These are phyloP conservation scores for Hydractinia symbiolongicarpus DNA, from an alignment of 30 jellyfish, hydroid and myxozoan species.

Conservation along the genomic window DNA sequence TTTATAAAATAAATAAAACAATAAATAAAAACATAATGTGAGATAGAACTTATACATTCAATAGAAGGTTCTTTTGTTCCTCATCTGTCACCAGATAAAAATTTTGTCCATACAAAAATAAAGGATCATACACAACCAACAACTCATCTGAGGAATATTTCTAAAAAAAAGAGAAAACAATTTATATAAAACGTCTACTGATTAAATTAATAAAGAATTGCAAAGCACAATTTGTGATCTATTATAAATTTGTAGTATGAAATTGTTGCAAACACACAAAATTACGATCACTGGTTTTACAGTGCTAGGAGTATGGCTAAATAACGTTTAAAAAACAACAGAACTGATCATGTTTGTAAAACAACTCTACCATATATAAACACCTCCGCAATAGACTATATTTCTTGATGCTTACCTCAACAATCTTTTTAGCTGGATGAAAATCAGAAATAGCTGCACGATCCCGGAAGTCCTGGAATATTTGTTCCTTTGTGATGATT, in stretches of 20 bases:
- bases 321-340: no score
- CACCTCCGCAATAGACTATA: background rate
- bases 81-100: constrained; percentile 71
- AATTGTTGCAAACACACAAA: no score
- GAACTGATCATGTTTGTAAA: no score
- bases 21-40: no score
- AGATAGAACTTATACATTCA: constrained; percentile 38
- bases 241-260: no score
- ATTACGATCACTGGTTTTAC: no score
- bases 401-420: constrained; percentile 50
- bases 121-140: constrained; percentile 74
- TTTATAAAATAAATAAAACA: no score
- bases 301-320: no score
- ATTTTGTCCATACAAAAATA: constrained; percentile 78
- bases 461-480: constrained; percentile 67
- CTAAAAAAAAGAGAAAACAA: constrained; percentile 29
- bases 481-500: constrained; percentile 55
- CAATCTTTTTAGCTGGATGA: constrained; percentile 83
- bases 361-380: no score
- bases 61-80: constrained; percentile 48
- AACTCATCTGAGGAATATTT: constrained; percentile 69
- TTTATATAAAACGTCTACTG: background rate
- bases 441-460: constrained; percentile 95
- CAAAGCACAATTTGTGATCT: no score
- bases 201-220: no score